phyloP scores from a whole-genome alignment of 2,113 vertebrate genomes.

The Passer domesticus region DNA sequence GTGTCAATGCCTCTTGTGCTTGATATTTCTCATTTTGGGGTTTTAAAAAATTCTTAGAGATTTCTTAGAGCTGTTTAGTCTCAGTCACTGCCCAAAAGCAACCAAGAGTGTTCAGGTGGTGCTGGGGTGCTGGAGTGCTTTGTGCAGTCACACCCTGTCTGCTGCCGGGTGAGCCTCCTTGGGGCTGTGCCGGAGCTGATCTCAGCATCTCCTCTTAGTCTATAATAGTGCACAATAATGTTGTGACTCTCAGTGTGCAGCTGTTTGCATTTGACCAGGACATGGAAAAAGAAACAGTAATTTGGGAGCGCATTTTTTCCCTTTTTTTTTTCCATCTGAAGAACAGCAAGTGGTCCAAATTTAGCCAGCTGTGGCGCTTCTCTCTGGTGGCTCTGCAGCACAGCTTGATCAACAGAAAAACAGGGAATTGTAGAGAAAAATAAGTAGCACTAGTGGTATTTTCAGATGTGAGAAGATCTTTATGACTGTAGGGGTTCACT shows the following conservation, averaged over 20 bases:
- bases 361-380: not conserved
- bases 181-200: not conserved
- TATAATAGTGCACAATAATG: not conserved
- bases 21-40: not conserved
- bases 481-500: not conserved
- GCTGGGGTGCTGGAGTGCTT: not conserved
- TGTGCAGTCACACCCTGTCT: accelerated
- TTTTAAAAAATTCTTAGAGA: not conserved
- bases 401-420: not conserved
- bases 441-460: not conserved
- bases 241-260: not conserved
- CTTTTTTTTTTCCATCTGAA: not conserved
- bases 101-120: accelerated
- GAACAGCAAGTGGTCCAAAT: not conserved
- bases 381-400: not conserved
- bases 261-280: not conserved
- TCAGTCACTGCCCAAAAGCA: not conserved
- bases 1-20: not conserved
- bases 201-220: not conserved
- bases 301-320: not conserved
- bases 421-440: not conserved
- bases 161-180: accelerated
- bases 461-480: not conserved
- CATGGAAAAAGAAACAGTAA: not conserved
- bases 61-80: not conserved